Base-by-base conservation (phyloP, 2,113 vertebrate genomes). In the Podiceps cristatus region DNA sequence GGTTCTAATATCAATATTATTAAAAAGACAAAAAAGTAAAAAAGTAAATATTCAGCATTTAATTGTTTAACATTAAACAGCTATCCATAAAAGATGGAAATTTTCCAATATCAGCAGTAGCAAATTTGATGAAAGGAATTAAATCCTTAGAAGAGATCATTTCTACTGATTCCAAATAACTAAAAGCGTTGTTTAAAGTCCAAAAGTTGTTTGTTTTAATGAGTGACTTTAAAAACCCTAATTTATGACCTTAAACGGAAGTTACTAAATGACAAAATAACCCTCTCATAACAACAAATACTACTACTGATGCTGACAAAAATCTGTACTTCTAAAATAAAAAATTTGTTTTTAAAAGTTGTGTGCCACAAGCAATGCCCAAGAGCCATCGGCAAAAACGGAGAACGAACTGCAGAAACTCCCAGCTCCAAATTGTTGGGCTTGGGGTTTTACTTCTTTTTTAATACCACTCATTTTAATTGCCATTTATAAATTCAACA, bases 221-320 rank as follows among this genome's bases (percentile, higher is more conserved):
- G 10, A 35, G 12, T 23, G 31, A 14, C 20, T 93, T 96, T 18
- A 27, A 68, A 88, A 95, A 42, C 52, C 49, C 14, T 76, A 47
- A 93, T 85, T 95, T 92, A 71, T 56, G 18, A 64, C 35, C 47
- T 76, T 82, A 89, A 87, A 93, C 62, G 24, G 62, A 83, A 85
- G 31, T 19, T 77, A 77, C 12, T 76, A 90, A 92, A 58, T 60
- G 27, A 58, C 93, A 95, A 95, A 83, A 88, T 42, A 93, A 52
- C 24, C 15, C 28, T 82, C 52, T 53, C 73, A 75, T 62, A 90
- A 91, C 10, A 59, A 37, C 17, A 92, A 92, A 79, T 37, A 71
- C 11, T 68, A 90, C 93, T 44, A 40, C 2, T 28, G 17, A 37
- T 33, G 47, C 40, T 90, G 35, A 64, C 94, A 90, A 25, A 72